phyloP scores from a whole-genome alignment of 2,113 vertebrate genomes.

The Dasyprocta punctata region DNA sequence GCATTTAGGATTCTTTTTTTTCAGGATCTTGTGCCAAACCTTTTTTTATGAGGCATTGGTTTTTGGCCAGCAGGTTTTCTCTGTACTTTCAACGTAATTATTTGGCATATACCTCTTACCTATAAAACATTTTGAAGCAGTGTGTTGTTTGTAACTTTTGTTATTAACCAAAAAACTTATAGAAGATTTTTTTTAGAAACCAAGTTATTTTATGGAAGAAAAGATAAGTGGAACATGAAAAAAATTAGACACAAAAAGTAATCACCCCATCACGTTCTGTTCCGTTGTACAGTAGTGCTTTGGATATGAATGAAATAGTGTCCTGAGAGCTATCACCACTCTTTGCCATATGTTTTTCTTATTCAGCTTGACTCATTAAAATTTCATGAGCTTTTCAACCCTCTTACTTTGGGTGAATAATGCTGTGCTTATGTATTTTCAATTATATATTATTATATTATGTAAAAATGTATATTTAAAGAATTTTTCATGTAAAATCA shows the following conservation, averaged over 20 bases:
- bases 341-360: background rate
- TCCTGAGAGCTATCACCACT: background rate
- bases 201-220: background rate
- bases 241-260: background rate
- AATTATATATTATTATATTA: background rate
- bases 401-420: slow-evolving; percentile 1
- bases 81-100: background rate
- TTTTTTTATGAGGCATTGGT: background rate
- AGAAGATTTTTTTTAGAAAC: background rate
- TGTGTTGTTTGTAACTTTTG: background rate
- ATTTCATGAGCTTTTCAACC: slow-evolving; percentile 19
- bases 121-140: background rate
- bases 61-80: background rate
- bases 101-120: background rate
- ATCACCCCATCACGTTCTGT: background rate
- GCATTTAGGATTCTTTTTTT: background rate
- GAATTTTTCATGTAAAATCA: background rate
- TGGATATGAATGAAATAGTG: background rate
- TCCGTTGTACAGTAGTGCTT: background rate
- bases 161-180: background rate
- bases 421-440: slow-evolving; percentile 24
- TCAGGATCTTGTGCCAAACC: background rate
- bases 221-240: background rate
- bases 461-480: slow-evolving; percentile 24
- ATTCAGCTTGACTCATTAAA: slow-evolving; percentile 29